Percentiles rank a stretch among this genome's conserved stretches.
These are phyloP conservation scores for Rotaria sp. DNA, from an alignment of 2,888 invertebrate genomes.

Conservation along the genomic window DNA sequence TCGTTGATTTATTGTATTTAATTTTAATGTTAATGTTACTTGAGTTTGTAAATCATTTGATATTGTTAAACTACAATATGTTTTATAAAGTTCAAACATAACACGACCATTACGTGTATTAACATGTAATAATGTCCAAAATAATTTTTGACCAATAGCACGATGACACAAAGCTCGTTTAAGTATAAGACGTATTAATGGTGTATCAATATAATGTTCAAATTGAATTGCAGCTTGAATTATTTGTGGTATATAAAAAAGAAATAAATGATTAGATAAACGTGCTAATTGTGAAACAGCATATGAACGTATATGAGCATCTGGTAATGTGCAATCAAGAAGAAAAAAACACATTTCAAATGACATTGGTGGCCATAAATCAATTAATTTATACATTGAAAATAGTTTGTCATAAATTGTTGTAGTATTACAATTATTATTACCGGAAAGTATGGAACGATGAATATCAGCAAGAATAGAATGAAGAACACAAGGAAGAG, in stretches of 20 bases:
- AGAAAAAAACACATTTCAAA: conserved; percentile 26
- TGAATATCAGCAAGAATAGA: not conserved
- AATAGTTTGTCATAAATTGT: not conserved
- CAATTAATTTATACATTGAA: conserved; percentile 16
- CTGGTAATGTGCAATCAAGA: not conserved
- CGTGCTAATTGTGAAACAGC: not conserved
- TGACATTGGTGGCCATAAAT: conserved; percentile 5
- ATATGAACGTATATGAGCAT: conserved; percentile 5
- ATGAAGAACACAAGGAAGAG: not conserved
- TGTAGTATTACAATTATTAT: not conserved
- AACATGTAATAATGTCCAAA: not conserved
- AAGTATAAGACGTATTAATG: conserved; percentile 1
- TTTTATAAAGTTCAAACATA: conserved; percentile 4
- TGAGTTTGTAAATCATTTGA: not conserved
- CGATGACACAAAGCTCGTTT: conserved; percentile 9
- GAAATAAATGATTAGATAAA: not conserved
- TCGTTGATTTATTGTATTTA: conserved; percentile 22
- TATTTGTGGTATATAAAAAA: conserved; percentile 19
- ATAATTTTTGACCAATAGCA: conserved; percentile 9
- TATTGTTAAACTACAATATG: conserved; percentile 12
- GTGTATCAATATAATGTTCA: conserved; percentile 15
- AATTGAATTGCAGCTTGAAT: conserved; percentile 1
- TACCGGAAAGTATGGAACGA: not conserved
- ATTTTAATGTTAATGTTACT: not conserved
- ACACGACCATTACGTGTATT: not conserved